Evolutionary conservation across 2,888 invertebrate species (phyloP).

Genomic region (Agrotis exclamationis): DNA sequence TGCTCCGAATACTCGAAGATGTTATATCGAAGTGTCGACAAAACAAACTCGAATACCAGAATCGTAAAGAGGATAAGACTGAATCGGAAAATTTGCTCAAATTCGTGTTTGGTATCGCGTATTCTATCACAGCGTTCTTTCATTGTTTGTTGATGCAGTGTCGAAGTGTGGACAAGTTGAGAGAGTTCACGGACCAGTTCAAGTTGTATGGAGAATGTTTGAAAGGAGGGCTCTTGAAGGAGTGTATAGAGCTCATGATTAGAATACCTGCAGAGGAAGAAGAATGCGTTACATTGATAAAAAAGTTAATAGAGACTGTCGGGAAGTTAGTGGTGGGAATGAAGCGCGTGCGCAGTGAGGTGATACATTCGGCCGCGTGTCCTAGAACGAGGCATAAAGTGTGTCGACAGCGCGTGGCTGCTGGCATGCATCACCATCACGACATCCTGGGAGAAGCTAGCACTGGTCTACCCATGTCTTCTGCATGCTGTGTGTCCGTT

Average conservation of each 20-base stretch:
- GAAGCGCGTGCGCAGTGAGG: conserved; percentile 91
- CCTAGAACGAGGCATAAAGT: conserved; percentile 88
- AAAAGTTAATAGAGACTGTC: conserved; percentile 90
- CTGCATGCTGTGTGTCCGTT: conserved; percentile 91
- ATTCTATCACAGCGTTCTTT: conserved; percentile 91
- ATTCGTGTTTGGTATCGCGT: conserved; percentile 91
- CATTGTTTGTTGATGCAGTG: conserved; percentile 91
- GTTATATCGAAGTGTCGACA: conserved; percentile 81
- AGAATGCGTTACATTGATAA: conserved; percentile 83
- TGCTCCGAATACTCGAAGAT: conserved; percentile 91
- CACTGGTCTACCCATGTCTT: conserved; percentile 80
- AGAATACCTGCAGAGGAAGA: conserved; percentile 84
- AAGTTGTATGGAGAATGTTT: conserved; percentile 91
- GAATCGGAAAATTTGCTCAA: conserved; percentile 90
- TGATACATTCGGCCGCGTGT: conserved; percentile 90
- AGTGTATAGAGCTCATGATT: conserved; percentile 90
- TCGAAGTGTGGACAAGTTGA: conserved; percentile 86
- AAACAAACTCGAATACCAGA: conserved; percentile 75
- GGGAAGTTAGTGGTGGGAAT: conserved; percentile 90
- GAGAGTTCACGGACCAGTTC: conserved; percentile 91
- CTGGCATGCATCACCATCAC: conserved; percentile 91
- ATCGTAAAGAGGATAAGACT: conserved; percentile 76
- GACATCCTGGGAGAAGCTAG: conserved; percentile 90
- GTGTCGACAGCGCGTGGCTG: conserved; percentile 84
- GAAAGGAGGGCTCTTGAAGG: conserved; percentile 90